These are phyloP conservation scores for Sipunculus nudus DNA, from an alignment of 2,888 invertebrate genomes.

Conservation along the genomic window DNA sequence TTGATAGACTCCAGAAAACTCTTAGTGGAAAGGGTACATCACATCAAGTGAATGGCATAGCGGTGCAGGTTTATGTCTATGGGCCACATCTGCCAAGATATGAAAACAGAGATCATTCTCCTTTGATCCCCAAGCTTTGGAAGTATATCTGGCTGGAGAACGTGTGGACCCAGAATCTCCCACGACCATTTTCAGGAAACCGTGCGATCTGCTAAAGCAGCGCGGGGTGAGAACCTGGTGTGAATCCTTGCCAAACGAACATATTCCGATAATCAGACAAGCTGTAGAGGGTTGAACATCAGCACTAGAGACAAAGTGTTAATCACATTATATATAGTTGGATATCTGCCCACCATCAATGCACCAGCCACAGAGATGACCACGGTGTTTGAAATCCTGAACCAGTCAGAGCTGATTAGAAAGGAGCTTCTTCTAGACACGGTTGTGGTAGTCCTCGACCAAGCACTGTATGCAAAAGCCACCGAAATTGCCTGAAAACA, in stretches of 20 bases:
- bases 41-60: slow-evolving; percentile 43
- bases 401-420: slow-evolving; percentile 23
- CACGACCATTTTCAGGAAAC: background rate
- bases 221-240: slow-evolving; percentile 15
- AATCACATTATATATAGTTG: slow-evolving; percentile 18
- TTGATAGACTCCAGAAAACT: slow-evolving; percentile 40
- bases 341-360: slow-evolving; percentile 35
- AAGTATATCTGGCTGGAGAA: slow-evolving; percentile 19
- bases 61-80: slow-evolving; percentile 25
- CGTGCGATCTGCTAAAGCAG: background rate
- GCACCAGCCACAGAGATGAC: slow-evolving; percentile 32
- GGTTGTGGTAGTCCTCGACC: slow-evolving; percentile 33
- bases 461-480: slow-evolving; percentile 38
- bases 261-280: slow-evolving; percentile 21
- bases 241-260: slow-evolving; percentile 17
- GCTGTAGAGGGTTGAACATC: slow-evolving; percentile 39
- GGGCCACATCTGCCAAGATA: slow-evolving; percentile 17
- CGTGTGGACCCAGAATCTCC: slow-evolving; percentile 19
- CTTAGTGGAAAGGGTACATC: slow-evolving; percentile 38
- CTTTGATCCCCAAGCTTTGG: slow-evolving; percentile 6
- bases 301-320: slow-evolving; percentile 6
- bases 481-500: slow-evolving; percentile 29
- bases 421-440: slow-evolving; percentile 16
- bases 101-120: slow-evolving; percentile 17
- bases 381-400: slow-evolving; percentile 32